These are phyloP conservation scores for Cyprinella venusta DNA, from an alignment of 2,797 vertebrate species.

Conservation along the genomic window DNA sequence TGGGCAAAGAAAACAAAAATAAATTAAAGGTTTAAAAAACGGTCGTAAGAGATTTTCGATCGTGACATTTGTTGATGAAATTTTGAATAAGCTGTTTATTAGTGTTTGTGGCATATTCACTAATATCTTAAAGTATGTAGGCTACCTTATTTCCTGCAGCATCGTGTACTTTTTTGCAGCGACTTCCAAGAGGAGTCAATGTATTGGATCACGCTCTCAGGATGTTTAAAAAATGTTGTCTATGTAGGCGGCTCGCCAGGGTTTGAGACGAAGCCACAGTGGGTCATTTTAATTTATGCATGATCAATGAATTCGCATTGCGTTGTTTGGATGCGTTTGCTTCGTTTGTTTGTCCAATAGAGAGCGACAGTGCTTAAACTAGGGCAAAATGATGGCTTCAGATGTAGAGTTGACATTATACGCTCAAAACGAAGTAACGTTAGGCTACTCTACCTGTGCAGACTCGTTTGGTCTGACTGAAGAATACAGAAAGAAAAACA, in stretches of 20 bases:
- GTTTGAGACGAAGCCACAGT: not conserved
- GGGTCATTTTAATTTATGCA: not conserved
- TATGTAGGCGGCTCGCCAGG: not conserved
- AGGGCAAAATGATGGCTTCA: not conserved
- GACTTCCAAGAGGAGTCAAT: not conserved
- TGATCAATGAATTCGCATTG: not conserved
- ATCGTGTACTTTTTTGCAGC: not conserved
- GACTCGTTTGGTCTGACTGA: not conserved
- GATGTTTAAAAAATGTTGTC: not conserved
- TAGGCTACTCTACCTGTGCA: not conserved
- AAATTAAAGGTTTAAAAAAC: not conserved
- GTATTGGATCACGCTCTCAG: not conserved
- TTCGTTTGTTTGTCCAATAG: not conserved
- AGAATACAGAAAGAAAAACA: not conserved
- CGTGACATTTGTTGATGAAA: not conserved
- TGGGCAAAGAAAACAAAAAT: not conserved
- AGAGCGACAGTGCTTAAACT: constrained; percentile 5
- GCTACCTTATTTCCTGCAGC: not conserved
- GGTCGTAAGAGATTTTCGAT: not conserved
- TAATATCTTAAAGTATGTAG: not conserved
- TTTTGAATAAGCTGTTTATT: not conserved
- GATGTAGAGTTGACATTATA: not conserved
- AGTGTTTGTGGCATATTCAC: not conserved
- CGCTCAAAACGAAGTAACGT: not conserved
- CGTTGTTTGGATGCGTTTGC: not conserved